A percentile compares a stretch with the other conserved stretches of the same genome.
phyloP scores from a whole-genome alignment of 2,797 vertebrate genomes.

The Premnoplex brunnescens region DNA sequence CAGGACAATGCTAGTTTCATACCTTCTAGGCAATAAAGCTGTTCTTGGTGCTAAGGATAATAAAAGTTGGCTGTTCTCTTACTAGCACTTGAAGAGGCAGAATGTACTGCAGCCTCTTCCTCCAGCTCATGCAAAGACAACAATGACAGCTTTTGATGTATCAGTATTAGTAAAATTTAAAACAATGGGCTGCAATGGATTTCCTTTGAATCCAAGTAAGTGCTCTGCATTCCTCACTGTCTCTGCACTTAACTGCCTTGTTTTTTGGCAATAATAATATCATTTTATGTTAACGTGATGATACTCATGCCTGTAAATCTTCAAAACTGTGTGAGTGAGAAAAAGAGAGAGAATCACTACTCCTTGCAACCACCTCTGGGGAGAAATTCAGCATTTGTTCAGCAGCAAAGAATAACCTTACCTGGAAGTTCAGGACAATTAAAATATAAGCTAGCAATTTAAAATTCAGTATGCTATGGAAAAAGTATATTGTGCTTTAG shows the following conservation, averaged over 20 bases:
- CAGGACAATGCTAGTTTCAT: constrained; percentile 1
- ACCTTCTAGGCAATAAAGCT: neutral
- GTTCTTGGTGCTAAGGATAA: neutral
- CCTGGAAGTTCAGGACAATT: constrained; percentile 42
- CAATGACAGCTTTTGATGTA: neutral
- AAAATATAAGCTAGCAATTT: neutral
- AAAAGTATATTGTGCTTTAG: neutral
- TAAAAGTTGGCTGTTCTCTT: neutral
- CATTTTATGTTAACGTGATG: constrained; percentile 47
- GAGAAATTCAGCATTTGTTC: constrained; percentile 56
- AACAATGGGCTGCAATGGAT: neutral
- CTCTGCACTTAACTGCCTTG: constrained; percentile 14
- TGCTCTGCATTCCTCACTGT: neutral
- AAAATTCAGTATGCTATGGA: neutral
- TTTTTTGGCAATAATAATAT: constrained; percentile 50
- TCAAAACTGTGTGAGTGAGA: constrained; percentile 34
- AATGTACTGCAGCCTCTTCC: neutral
- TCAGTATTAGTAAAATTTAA: neutral
- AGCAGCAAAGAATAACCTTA: constrained; percentile 56
- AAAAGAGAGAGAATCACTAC: constrained; percentile 26
- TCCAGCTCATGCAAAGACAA: neutral
- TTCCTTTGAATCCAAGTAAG: neutral
- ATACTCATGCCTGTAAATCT: constrained; percentile 54
- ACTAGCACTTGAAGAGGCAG: neutral
- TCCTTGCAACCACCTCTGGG: constrained; percentile 37